A percentile compares a stretch with the other conserved stretches of the same genome.
Evolutionary conservation across 2,113 vertebrate genomes (phyloP).

Genomic region (Odontesthes bonariensis): DNA sequence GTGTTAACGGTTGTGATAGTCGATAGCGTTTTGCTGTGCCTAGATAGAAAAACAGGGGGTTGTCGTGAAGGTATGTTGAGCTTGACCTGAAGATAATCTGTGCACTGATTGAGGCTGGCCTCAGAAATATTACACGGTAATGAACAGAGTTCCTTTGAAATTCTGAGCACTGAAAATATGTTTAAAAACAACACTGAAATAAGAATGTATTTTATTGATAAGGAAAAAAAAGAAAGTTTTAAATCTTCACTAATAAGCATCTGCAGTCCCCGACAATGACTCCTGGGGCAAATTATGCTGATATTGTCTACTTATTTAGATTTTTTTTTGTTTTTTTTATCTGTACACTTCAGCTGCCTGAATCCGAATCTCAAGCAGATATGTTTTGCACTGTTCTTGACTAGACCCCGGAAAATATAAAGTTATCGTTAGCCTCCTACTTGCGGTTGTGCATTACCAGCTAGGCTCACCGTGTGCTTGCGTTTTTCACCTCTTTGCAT

Average conservation of each 20-base stretch:
- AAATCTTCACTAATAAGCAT: conserved; percentile 1
- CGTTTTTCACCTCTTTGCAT: neutral
- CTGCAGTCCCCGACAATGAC: neutral
- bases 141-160: conserved; percentile 5
- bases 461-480: neutral
- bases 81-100: conserved; percentile 15
- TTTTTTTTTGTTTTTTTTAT: neutral
- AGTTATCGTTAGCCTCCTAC: neutral
- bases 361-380: conserved; percentile 10
- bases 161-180: conserved; percentile 33
- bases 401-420: neutral
- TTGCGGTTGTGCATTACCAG: conserved; percentile 1
- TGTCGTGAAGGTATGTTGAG: conserved; percentile 11
- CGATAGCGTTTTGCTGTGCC: conserved; percentile 26
- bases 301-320: neutral
- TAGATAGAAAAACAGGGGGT: conserved; percentile 6
- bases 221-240: neutral
- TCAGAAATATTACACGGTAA: conserved; percentile 25
- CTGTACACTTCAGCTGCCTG: neutral
- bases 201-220: conserved; percentile 45
- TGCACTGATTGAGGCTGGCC: conserved; percentile 31
- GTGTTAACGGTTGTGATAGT: conserved; percentile 13
- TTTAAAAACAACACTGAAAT: conserved; percentile 26
- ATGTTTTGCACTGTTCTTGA: conserved; percentile 22
- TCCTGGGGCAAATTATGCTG: neutral